Evolutionary conservation across 2,888 invertebrate species (phyloP), one percentile per base, ranked within the genome.

Genomic region (Terebella lapidaria): DNA sequence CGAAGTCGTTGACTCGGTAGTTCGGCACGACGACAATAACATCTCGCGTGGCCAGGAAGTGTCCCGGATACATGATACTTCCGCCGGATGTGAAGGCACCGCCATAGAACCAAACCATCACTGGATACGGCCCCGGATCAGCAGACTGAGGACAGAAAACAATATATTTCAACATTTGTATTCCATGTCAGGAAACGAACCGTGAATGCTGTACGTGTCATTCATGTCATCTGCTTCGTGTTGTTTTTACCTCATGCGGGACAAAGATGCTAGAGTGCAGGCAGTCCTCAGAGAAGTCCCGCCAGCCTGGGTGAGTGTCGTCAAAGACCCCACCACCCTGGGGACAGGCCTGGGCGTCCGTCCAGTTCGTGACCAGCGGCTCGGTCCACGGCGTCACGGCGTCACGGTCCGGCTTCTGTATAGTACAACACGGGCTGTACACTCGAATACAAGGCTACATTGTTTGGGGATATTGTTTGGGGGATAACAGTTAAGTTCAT

Each of bases 21-120:
- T 66, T 66, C 22, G 35, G 22, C 3, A 46, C 35, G 2, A 66
- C 64, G 1, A 62, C 58, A 1, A 66, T 56, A 3, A 63, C 57
- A 51, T 57, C 66, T 22, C 30, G 47, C 0, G 60, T 26, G 0
- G 66, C 66, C 20, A 66, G 28, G 59, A 66, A 65, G 52, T 66
- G 57, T 10, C 66, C 66, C 24, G 66, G 66, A 54, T 65, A 65
- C 56, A 60, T 58, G 54, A 65, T 45, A 29, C 56, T 62, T 1
- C 46, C 56, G 2, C 57, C 56, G 3, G 30, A 28, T 15, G 25
- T 15, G 46, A 58, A 66, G 3, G 47, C 65, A 29, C 64, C 64
- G 10, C 66, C 66, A 51, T 65, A 59, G 52, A 65, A 54, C 57
- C 57, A 65, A 24, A 65, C 61, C 61, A 65, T 59, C 15, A 65